Conservation (phyloP, 2,113 vertebrate species). For the Melanerpes formicivorus region DNA sequence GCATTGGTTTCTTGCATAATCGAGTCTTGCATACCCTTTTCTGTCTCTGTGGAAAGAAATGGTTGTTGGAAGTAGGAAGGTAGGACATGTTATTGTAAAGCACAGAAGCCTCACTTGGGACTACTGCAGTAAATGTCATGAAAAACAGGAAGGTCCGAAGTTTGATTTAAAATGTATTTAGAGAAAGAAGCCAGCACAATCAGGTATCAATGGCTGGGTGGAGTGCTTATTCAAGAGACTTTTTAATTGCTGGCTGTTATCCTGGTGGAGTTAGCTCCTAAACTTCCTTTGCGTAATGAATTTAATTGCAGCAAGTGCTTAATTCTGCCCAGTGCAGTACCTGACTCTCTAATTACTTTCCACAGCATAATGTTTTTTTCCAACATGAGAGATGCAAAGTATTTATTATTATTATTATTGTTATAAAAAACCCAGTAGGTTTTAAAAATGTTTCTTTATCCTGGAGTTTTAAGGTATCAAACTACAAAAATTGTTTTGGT, state of each 20-base stretch:
- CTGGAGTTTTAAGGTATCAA: neutral
- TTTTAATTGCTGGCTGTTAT: conserved; percentile 47
- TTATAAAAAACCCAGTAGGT: neutral
- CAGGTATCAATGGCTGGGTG: neutral
- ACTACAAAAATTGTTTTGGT: neutral
- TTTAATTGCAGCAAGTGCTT: conserved; percentile 8
- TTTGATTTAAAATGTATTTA: neutral
- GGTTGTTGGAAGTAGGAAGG: neutral
- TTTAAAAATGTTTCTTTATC: no score
- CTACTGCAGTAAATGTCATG: neutral
- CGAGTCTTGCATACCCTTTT: neutral
- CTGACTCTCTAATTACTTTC: neutral
- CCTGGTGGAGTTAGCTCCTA: conserved; percentile 20
- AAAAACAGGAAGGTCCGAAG: neutral
- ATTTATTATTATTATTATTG: neutral
- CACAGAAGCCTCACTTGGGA: neutral
- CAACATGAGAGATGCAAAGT: neutral
- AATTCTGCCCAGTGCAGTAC: neutral
- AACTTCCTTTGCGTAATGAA: conserved; percentile 31
- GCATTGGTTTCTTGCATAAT: neutral
- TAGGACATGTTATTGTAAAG: neutral
- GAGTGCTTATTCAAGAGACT: conserved; percentile 29
- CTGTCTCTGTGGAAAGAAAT: neutral
- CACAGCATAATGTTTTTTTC: neutral
- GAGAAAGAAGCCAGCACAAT: neutral